A percentile compares a stretch with the other conserved stretches of the same genome.
Evolutionary conservation across 2,888 invertebrate genomes (phyloP).

Genomic region (Agrotis clavis): DNA sequence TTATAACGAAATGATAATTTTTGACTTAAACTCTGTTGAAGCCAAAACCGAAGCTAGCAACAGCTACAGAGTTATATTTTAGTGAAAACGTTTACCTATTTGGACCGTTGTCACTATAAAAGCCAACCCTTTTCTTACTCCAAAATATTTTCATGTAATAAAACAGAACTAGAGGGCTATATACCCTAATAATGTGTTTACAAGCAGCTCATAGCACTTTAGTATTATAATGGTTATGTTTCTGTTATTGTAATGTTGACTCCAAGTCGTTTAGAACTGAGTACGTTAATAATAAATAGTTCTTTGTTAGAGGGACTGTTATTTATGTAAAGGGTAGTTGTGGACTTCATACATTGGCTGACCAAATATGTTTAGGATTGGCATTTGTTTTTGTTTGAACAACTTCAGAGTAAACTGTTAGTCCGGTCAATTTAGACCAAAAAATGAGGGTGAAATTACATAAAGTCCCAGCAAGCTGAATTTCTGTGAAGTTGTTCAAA

Average conservation of each 20-base stretch:
- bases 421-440: too few relatives aligned
- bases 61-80: too few relatives aligned
- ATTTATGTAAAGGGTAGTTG: background rate
- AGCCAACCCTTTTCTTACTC: background rate
- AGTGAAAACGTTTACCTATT: background rate
- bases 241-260: background rate
- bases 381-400: too few relatives aligned
- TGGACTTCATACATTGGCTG: background rate
- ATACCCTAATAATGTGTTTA: constrained; percentile 46
- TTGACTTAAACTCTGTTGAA: too few relatives aligned
- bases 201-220: constrained; percentile 7
- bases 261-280: background rate
- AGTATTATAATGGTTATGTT: constrained; percentile 28
- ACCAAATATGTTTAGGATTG: too few relatives aligned
- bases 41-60: too few relatives aligned
- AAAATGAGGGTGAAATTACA: too few relatives aligned
- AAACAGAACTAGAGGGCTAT: constrained; percentile 9
- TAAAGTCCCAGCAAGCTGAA: too few relatives aligned
- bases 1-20: too few relatives aligned
- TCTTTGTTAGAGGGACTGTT: background rate
- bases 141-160: constrained; percentile 4
- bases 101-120: background rate
- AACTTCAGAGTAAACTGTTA: too few relatives aligned
- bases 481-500: too few relatives aligned
- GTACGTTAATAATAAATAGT: constrained; percentile 5